Base-by-base conservation (phyloP, 2,888 invertebrate genomes). In the Synergus gifuensis region DNA sequence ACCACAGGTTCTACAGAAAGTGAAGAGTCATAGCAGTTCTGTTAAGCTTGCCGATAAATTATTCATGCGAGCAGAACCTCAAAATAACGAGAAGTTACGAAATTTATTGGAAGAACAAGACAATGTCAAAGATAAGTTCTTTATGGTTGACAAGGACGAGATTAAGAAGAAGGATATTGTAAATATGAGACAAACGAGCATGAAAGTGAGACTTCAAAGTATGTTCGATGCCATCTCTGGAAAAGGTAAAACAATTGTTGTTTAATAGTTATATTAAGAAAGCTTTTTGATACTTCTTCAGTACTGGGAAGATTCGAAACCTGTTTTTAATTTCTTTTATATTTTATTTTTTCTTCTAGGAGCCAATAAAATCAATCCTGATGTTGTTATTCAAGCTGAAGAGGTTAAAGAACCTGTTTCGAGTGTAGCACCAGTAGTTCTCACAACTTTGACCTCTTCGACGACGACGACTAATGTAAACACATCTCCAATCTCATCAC, bases 191-290 rank as follows among this genome's bases (percentile, higher is more conserved):
- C 88, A 91, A 81, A 91, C 88, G 0, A 92, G 90, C 67, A 91
- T 92, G 91, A 89, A 88, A 49, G 86, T 88, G 0, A 89, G 91
- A 77, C 84, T 92, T 16, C 90, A 91, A 76, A 92, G 90, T 64
- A 92, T 92, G 92, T 92, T 92, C 44, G 89, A 92, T 79, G 92
- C 92, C 4, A 91, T 92, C 83, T 91, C 91, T 22, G 92, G 92
- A 4, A 91, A 91, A 88, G 86, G 90, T 90, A 84, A 88, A 85
- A 77, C 54, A 40, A 42, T 16, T 63, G 44, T 44, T 44, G 36
- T 36, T 36, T 36, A 36, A 36, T 36, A 36, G 36, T 36, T 36
- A 36, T 36, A 36, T 36, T 36, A 36, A 36, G 5, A 36, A 36
- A 36, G 4, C 7, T 36, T 36, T 36, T 36, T 36, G 5, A 36